Conservation (phyloP, 1,140 invertebrate species). For the Rhizoglyphus robini region DNA sequence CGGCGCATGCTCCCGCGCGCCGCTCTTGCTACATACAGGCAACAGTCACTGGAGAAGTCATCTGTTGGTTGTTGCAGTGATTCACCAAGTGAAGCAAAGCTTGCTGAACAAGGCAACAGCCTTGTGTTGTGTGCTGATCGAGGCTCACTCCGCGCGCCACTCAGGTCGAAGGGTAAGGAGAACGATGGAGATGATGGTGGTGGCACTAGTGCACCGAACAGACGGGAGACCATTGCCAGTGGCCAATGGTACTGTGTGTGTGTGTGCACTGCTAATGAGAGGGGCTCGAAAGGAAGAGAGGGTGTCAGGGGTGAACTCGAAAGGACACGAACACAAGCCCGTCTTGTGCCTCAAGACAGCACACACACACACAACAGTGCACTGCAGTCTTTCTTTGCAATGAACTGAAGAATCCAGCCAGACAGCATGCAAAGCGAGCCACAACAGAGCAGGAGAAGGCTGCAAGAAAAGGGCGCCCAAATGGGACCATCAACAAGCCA, state of each 20-base stretch:
- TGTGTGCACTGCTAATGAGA: not conserved
- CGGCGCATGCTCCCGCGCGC: not conserved
- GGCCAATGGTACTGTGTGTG: not conserved
- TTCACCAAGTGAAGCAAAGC: no score
- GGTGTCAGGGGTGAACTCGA: constrained; percentile 11
- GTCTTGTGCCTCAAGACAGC: not conserved
- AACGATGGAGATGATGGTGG: not conserved
- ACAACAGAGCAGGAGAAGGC: not conserved
- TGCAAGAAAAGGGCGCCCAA: not conserved
- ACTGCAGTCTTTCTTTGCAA: no score
- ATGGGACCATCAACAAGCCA: not conserved
- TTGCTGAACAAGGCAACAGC: not conserved
- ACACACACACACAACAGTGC: no score
- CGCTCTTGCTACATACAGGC: not conserved
- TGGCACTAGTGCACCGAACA: no score
- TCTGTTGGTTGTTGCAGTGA: not conserved
- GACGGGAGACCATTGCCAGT: no score
- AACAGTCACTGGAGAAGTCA: not conserved
- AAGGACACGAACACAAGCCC: not conserved
- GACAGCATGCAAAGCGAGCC: constrained; percentile 1
- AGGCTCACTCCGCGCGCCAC: not conserved
- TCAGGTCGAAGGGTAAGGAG: not conserved
- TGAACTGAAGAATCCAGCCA: constrained; percentile 13
- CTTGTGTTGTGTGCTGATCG: not conserved
- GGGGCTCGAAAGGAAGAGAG: not conserved